Evolutionary conservation across 2,113 vertebrate genomes (phyloP).

Genomic region (Saguinus midas): DNA sequence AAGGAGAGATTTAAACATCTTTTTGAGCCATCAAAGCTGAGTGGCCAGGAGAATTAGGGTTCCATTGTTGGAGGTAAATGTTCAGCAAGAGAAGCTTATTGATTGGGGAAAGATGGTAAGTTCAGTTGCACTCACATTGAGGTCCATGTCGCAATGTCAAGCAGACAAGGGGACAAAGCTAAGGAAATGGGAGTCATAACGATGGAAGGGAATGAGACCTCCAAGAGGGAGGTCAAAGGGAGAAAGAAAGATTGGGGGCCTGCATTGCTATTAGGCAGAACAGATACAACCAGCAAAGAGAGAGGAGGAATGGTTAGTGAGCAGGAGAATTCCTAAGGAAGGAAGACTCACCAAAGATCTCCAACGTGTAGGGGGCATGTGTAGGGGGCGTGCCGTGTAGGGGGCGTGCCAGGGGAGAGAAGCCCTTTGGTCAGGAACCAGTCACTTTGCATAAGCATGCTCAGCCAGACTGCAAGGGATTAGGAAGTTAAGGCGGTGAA

Average conservation of each 20-base stretch:
- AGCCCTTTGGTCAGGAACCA: background rate
- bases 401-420: background rate
- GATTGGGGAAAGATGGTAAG: background rate
- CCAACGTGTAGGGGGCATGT: background rate
- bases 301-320: background rate
- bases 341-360: background rate
- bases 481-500: background rate
- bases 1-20: background rate
- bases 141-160: background rate
- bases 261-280: background rate
- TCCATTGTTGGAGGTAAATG: background rate
- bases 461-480: background rate
- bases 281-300: background rate
- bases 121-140: background rate
- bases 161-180: background rate
- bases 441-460: background rate
- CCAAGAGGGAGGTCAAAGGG: background rate
- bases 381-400: background rate
- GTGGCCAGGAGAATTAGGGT: background rate
- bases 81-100: background rate
- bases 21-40: conserved; percentile 7
- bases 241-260: background rate
- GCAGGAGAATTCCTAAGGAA: background rate
- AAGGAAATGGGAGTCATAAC: background rate
- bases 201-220: background rate